Evolutionary conservation across 2,888 invertebrate species (phyloP).

Genomic region (Thera britannica): DNA sequence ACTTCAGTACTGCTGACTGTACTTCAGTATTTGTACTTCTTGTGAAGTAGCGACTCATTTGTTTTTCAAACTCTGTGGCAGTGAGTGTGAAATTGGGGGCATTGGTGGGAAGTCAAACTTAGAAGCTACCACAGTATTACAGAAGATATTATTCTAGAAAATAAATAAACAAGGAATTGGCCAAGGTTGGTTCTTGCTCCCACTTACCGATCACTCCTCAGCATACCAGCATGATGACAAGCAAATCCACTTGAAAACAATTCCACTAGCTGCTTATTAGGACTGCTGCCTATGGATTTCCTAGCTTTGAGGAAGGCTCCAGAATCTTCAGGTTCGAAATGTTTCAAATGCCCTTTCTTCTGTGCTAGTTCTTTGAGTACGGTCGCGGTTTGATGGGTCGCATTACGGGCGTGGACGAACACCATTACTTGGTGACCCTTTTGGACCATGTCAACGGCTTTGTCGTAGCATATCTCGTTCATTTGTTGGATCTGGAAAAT

Average conservation of each 20-base stretch:
- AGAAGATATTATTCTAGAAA: too few relatives aligned
- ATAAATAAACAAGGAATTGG: too few relatives aligned
- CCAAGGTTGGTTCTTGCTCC: conserved; percentile 1
- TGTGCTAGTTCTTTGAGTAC: conserved; percentile 92
- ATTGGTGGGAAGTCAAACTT: too few relatives aligned
- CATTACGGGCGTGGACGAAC: conserved; percentile 99
- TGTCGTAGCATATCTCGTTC: conserved; percentile 97
- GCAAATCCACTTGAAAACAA: conserved; percentile 95
- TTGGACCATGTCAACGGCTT: conserved; percentile 93
- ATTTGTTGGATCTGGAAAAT: conserved; percentile 87
- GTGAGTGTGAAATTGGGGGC: too few relatives aligned
- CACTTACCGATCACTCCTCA: conserved; percentile 87
- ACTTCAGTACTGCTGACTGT: too few relatives aligned
- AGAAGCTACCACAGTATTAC: too few relatives aligned
- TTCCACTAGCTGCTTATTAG: conserved; percentile 93
- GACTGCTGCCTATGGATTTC: conserved; percentile 88
- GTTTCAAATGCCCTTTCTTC: conserved; percentile 88
- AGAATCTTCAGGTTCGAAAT: conserved; percentile 88
- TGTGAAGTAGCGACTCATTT: too few relatives aligned
- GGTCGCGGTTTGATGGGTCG: conserved; percentile 95
- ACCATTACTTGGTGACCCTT: conserved; percentile 99
- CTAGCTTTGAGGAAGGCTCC: conserved; percentile 87
- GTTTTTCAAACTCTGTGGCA: too few relatives aligned
- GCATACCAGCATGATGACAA: conserved; percentile 98
- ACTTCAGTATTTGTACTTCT: too few relatives aligned